Conservation (phyloP, 2,888 invertebrate species). For the Caenorhabditis sp. region DNA sequence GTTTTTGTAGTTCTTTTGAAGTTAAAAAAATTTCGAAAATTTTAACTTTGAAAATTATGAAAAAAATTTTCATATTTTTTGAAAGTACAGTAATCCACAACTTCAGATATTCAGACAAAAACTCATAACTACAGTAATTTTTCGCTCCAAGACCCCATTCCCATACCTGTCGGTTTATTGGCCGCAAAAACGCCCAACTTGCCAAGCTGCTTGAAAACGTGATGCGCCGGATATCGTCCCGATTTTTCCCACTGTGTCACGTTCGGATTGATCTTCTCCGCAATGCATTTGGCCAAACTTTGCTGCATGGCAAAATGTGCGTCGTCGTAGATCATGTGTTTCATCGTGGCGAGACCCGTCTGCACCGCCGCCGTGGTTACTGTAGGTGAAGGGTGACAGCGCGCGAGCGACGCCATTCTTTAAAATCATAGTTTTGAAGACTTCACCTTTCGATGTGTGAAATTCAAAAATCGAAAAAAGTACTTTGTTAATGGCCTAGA, state of each 20-base stretch:
- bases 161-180: slow-evolving; percentile 71
- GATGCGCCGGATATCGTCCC: slow-evolving; percentile 74
- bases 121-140: neutral
- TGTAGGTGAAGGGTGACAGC: neutral
- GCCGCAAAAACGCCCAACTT: slow-evolving; percentile 75
- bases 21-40: too few species aligned
- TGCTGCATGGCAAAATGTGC: slow-evolving; percentile 29
- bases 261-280: slow-evolving; percentile 74
- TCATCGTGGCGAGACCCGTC: slow-evolving; percentile 3
- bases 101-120: too few species aligned
- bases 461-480: too few species aligned
- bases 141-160: neutral
- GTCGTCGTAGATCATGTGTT: slow-evolving; percentile 37
- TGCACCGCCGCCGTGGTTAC: neutral
- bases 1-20: too few species aligned
- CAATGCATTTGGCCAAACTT: slow-evolving; percentile 42
- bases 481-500: too few species aligned
- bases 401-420: neutral
- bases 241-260: slow-evolving; percentile 75
- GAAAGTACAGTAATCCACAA: too few species aligned
- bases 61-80: too few species aligned
- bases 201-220: slow-evolving; percentile 75
- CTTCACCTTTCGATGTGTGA: too few species aligned
- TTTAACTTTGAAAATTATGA: too few species aligned
- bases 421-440: neutral